Percentiles rank a stretch among this genome's conserved stretches.
phyloP scores from a whole-genome alignment of 1,140 invertebrate genomes.

The Helicoverpa armigera region DNA sequence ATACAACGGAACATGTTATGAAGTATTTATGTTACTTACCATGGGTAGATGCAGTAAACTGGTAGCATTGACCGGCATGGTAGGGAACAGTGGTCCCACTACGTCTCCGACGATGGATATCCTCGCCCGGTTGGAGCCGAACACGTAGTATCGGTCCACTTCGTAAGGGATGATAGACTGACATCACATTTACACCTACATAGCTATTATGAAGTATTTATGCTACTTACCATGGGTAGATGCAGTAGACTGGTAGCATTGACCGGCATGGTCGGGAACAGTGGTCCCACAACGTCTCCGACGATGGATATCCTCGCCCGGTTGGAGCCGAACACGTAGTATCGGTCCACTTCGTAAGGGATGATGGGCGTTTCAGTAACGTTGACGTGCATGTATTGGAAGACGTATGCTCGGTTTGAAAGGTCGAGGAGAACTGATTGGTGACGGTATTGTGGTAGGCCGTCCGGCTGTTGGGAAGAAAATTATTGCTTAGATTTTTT shows the following conservation, averaged over 20 bases:
- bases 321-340: conserved; percentile 98
- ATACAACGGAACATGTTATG: too few species aligned
- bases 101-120: conserved; percentile 98
- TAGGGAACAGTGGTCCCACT: conserved; percentile 97
- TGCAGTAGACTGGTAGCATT: conserved; percentile 93
- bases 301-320: conserved; percentile 94
- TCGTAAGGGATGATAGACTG: conserved; percentile 96
- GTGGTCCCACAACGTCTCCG: conserved; percentile 97
- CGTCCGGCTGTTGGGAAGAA: conserved; percentile 90
- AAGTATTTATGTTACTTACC: too few species aligned
- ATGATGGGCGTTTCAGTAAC: conserved; percentile 96
- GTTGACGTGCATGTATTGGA: conserved; percentile 98
- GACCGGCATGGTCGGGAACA: conserved; percentile 97
- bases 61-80: conserved; percentile 95
- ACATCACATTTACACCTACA: too few species aligned
- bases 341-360: conserved; percentile 93
- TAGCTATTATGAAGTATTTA: too few species aligned
- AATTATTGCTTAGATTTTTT: background rate
- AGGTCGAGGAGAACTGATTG: conserved; percentile 97
- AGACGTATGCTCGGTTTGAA: conserved; percentile 95
- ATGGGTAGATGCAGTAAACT: conserved; percentile 91
- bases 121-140: conserved; percentile 95
- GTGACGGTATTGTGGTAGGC: conserved; percentile 96
- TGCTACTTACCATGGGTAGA: conserved; percentile 85
- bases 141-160: conserved; percentile 94